phyloP scores from a whole-genome alignment of 2,888 invertebrate species.

The Hydriomena furcata region DNA sequence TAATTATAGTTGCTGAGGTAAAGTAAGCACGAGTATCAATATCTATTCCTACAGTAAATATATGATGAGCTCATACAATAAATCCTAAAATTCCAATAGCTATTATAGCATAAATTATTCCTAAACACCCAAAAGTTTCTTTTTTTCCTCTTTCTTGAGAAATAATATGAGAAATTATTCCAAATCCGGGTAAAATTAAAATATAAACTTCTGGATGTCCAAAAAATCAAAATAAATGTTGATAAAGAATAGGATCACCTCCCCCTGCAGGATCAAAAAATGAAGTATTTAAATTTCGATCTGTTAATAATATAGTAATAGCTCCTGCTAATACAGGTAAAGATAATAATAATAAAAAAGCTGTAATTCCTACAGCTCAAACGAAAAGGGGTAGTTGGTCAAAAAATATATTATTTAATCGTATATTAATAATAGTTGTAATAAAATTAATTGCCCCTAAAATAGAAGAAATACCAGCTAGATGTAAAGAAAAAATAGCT shows the following conservation, averaged over 20 bases:
- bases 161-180: slow-evolving; percentile 91
- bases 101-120: slow-evolving; percentile 93
- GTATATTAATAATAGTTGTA: slow-evolving; percentile 89
- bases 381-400: slow-evolving; percentile 89
- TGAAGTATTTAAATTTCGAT: slow-evolving; percentile 91
- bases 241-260: slow-evolving; percentile 91
- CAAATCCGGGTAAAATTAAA: slow-evolving; percentile 93
- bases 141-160: slow-evolving; percentile 89
- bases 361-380: slow-evolving; percentile 86
- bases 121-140: slow-evolving; percentile 88
- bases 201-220: slow-evolving; percentile 94
- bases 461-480: slow-evolving; percentile 89
- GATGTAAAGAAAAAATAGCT: slow-evolving; percentile 89
- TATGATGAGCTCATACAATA: slow-evolving; percentile 93
- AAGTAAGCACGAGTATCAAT: slow-evolving; percentile 93
- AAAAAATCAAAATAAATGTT: slow-evolving; percentile 95
- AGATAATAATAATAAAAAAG: slow-evolving; percentile 84
- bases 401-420: slow-evolving; percentile 82
- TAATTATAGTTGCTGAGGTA: slow-evolving; percentile 93
- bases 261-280: slow-evolving; percentile 92
- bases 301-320: slow-evolving; percentile 90
- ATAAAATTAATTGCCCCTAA: slow-evolving; percentile 92
- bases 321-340: slow-evolving; percentile 91
- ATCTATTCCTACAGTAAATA: slow-evolving; percentile 93
- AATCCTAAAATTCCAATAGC: slow-evolving; percentile 92